Evolutionary conservation across 2,888 invertebrate genomes (phyloP), one percentile per base, ranked within the genome.

Genomic region (Lottia gigantea): DNA sequence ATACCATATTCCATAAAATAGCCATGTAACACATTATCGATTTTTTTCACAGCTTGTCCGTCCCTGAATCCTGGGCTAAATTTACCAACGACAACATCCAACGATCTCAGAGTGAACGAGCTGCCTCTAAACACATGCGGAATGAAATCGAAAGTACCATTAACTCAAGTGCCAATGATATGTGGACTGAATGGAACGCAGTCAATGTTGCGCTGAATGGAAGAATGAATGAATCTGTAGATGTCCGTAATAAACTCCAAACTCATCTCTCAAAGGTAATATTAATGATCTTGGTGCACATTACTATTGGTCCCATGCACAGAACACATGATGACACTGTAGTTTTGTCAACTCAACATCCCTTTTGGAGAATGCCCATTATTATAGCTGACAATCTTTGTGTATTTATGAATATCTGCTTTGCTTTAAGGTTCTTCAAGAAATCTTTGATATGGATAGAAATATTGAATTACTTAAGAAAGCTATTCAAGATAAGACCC

Each of bases 381-480:
- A 8, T 40, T 8, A 8, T 40, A 40, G 8, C 40, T 40, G 40
- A 40, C 40, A 40, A 11, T 40, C 40, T 4, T 11, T 31, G 6
- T 31, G 31, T 6, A 31, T 31, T 2, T 16, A 3, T 55, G 2
- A 6, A 6, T 6, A 19, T 55, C 6, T 16, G 8, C 12, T 40
- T 31, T 63, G 3, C 40, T 14, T 19, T 8, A 19, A 94, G 94
- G 91, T 94, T 47, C 95, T 96, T 85, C 95, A 96, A 89, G 97
- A 97, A 90, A 92, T 97, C 82, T 96, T 95, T 86, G 95, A 96
- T 86, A 91, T 95, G 83, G 96, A 96, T 89, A 96, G 95, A 90
- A 94, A 95, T 82, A 92, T 96, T 84, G 95, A 95, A 87, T 89
- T 96, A 75, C 88, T 96, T 81, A 94, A 94, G 85, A 96, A 95